phyloP scores from a whole-genome alignment of 2,888 invertebrate species.

The Notodonta ziczac region DNA sequence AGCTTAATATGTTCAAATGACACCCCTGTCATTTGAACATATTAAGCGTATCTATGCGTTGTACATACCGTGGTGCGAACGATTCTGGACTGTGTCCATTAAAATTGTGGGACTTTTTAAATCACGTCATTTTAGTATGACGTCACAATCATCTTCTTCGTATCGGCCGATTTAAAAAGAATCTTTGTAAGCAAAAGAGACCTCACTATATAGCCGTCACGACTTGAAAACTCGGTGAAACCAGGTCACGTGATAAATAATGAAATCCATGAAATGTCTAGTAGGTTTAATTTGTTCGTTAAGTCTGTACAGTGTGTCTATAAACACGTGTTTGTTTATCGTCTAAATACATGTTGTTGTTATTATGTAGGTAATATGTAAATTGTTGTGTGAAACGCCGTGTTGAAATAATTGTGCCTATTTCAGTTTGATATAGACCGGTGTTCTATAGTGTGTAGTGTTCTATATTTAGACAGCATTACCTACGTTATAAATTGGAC shows the following conservation, averaged over 20 bases:
- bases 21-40: conserved; percentile 1
- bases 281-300: neutral
- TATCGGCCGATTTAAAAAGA: no score
- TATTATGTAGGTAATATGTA: neutral
- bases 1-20: no score
- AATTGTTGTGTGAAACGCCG: neutral
- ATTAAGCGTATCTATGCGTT: neutral
- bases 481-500: no score
- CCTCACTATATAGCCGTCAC: no score
- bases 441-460: no score
- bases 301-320: neutral
- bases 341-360: neutral
- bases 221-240: no score
- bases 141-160: no score
- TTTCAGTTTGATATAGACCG: neutral
- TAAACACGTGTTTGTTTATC: neutral
- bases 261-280: no score
- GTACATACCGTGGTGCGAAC: neutral
- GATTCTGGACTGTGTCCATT: neutral
- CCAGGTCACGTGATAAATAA: no score
- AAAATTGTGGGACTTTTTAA: neutral
- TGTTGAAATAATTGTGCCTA: neutral
- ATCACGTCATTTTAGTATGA: neutral
- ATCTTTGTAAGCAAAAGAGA: no score
- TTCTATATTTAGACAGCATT: no score